These are phyloP conservation scores for Antheraea assamensis DNA, from an alignment of 2,888 invertebrate species.

Conservation along the genomic window DNA sequence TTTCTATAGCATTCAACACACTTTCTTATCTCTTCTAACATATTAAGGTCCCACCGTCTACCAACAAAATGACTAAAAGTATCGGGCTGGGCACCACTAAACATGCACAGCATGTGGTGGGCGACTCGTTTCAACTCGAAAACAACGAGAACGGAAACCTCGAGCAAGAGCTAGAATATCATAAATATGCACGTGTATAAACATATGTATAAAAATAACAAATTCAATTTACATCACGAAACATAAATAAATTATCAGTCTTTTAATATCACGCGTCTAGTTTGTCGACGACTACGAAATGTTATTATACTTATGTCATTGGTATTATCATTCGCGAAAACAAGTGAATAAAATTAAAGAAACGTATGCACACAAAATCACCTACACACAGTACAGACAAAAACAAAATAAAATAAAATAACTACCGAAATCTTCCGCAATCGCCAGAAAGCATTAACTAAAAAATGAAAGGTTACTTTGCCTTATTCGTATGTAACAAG, in stretches of 20 bases:
- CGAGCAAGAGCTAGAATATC: background rate
- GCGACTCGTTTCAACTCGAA: background rate
- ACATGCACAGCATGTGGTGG: no score
- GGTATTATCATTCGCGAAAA: background rate
- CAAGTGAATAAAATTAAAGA: background rate
- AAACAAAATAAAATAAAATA: background rate
- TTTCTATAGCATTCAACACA: no score
- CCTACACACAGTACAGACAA: background rate
- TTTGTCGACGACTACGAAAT: background rate
- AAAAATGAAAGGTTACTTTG: slow-evolving; percentile 2
- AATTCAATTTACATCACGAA: background rate
- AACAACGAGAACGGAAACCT: background rate
- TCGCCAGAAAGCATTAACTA: background rate
- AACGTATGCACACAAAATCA: background rate
- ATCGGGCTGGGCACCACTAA: no score
- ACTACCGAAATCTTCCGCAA: background rate
- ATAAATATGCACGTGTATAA: background rate
- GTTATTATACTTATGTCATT: background rate
- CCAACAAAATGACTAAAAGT: background rate
- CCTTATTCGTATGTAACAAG: background rate
- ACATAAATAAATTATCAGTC: background rate
- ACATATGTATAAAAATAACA: background rate
- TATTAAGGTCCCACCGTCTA: no score
- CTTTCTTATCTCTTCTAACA: no score
- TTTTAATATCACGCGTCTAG: background rate